Conservation (phyloP, 2,888 invertebrate species). For the Agriopis leucophaearia region DNA sequence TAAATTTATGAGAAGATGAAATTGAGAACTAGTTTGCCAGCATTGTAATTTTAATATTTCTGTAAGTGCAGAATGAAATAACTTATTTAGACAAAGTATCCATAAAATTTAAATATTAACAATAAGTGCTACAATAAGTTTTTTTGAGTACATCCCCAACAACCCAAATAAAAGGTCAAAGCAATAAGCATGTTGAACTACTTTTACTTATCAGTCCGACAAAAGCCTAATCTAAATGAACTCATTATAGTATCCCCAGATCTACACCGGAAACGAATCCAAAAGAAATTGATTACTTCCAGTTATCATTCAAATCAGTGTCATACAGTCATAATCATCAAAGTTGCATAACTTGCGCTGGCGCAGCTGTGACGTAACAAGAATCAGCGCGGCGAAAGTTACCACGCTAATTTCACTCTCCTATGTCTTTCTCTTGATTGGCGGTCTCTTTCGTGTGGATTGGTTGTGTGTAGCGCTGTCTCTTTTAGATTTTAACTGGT, state of each 20-base stretch:
- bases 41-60: too few relatives aligned
- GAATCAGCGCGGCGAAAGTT: constrained; percentile 85
- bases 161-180: not conserved
- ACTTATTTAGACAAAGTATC: not conserved
- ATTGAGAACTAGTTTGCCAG: too few relatives aligned
- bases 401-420: constrained; percentile 81
- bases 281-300: constrained; percentile 74
- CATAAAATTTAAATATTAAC: not conserved
- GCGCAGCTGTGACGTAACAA: constrained; percentile 78
- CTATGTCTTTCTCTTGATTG: constrained; percentile 71
- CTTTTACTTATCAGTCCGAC: constrained; percentile 11
- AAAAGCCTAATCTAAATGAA: constrained; percentile 37
- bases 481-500: constrained; percentile 58
- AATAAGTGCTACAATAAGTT: not conserved
- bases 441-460: constrained; percentile 61
- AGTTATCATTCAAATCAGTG: constrained; percentile 80
- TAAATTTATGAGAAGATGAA: not conserved
- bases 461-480: constrained; percentile 50
- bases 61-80: too few relatives aligned
- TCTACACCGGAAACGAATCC: constrained; percentile 66
- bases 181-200: not conserved
- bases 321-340: constrained; percentile 80
- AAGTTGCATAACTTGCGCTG: constrained; percentile 70
- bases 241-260: constrained; percentile 43
- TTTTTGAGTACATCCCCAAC: not conserved